phyloP scores from a whole-genome alignment of 2,797 vertebrate species.

The Sitta carolinensis region DNA sequence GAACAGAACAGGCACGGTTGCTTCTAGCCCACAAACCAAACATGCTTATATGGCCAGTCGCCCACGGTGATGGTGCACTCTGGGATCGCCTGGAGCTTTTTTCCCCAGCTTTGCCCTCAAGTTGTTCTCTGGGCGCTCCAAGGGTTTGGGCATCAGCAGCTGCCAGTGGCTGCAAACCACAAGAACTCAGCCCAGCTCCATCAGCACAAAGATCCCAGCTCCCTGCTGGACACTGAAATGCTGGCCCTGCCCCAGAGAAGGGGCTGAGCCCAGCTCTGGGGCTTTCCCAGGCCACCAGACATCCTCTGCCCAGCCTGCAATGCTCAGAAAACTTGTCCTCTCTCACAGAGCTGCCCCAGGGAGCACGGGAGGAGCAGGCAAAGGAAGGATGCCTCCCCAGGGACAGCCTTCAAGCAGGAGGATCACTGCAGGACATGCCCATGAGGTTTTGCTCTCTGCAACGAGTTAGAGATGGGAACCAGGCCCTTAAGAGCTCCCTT shows the following conservation, averaged over 20 bases:
- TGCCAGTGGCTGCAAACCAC: background rate
- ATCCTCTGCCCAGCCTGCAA: background rate
- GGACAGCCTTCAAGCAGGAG: background rate
- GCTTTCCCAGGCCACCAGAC: background rate
- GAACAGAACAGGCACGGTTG: background rate
- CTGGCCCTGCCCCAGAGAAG: background rate
- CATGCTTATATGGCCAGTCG: accelerated
- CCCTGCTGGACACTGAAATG: background rate
- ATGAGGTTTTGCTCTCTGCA: background rate
- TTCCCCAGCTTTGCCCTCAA: background rate
- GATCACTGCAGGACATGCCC: background rate
- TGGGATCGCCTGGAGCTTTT: background rate
- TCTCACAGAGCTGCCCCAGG: background rate
- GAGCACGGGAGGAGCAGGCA: background rate
- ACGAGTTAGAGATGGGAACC: accelerated
- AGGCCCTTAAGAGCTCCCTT: background rate
- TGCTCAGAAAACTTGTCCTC: background rate
- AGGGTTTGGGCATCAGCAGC: background rate
- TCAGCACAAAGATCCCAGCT: background rate
- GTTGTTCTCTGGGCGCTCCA: background rate
- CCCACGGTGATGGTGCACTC: background rate
- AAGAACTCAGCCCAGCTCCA: background rate
- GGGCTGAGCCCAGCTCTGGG: background rate
- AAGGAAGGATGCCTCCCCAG: background rate
- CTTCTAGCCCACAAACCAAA: background rate